These are phyloP conservation scores for Microplitis demolitor DNA, from an alignment of 1,140 invertebrate species.

Conservation along the genomic window DNA sequence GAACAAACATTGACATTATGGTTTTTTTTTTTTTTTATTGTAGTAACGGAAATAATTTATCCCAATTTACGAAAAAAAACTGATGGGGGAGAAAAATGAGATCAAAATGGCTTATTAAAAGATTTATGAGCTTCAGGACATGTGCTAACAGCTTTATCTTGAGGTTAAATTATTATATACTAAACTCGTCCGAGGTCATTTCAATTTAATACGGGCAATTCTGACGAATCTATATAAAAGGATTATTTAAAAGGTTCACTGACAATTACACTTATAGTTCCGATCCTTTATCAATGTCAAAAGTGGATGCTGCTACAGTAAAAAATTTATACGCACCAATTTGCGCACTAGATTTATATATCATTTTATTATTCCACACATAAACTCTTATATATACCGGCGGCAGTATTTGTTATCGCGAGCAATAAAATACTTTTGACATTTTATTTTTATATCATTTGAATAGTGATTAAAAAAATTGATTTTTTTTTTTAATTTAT, in stretches of 20 bases:
- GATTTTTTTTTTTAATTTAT: neutral
- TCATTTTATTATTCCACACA: neutral
- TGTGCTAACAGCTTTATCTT: constrained; percentile 5
- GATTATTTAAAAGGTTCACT: neutral
- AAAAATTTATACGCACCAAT: no score
- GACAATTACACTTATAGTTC: neutral
- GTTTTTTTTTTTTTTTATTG: neutral
- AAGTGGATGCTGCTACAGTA: neutral
- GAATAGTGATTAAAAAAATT: neutral
- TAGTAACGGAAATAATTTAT: neutral
- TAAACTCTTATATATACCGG: neutral
- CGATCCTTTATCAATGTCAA: constrained; percentile 2
- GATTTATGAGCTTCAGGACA: constrained; percentile 2
- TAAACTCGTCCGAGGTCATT: neutral
- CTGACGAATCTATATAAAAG: constrained; percentile 3
- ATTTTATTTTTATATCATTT: neutral
- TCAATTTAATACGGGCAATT: constrained; percentile 16
- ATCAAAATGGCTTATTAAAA: neutral
- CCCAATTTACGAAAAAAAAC: neutral
- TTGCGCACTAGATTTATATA: neutral
- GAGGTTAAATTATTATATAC: neutral
- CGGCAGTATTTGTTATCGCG: neutral
- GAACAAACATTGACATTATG: neutral
- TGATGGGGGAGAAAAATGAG: neutral
- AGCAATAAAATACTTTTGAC: neutral